A percentile compares a stretch with the other conserved stretches of the same genome.
phyloP scores from a whole-genome alignment of 2,797 vertebrate genomes.

The Gymnoscopelus microlampas region DNA sequence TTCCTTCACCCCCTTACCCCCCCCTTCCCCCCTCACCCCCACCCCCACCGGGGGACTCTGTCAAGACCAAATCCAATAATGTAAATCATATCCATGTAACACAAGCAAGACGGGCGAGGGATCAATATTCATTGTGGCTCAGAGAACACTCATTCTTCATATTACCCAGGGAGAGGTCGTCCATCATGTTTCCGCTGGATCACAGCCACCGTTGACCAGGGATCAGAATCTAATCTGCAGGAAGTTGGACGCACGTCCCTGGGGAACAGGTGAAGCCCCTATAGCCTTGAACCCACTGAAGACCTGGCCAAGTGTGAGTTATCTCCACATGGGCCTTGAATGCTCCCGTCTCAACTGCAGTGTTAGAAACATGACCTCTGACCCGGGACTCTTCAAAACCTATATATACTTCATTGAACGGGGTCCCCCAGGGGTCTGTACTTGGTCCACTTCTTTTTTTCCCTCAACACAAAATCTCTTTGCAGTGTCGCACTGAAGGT shows the following conservation, averaged over 20 bases:
- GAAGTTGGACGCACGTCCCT: conserved; percentile 29
- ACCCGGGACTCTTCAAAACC: conserved; percentile 50
- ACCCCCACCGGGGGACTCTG: not conserved
- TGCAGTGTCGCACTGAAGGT: no score
- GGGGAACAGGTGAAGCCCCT: conserved; percentile 29
- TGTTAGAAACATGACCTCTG: conserved; percentile 38
- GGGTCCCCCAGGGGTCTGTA: no score
- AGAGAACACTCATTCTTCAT: conserved; percentile 38
- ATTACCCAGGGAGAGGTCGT: conserved; percentile 49
- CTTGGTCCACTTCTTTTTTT: no score
- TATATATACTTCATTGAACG: no score
- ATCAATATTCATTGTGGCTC: conserved; percentile 36
- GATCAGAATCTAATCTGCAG: conserved; percentile 56
- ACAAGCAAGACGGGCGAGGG: conserved; percentile 21
- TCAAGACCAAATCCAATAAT: conserved; percentile 42
- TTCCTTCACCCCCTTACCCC: conserved; percentile 10
- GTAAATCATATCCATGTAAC: conserved; percentile 48
- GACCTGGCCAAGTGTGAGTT: conserved; percentile 44
- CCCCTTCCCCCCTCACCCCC: not conserved
- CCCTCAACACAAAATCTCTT: no score
- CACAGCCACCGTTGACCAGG: conserved; percentile 49
- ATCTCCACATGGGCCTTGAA: conserved; percentile 30
- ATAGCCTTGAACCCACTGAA: conserved; percentile 37
- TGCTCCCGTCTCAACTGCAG: conserved; percentile 14
- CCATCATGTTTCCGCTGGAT: conserved; percentile 49